Conservation (phyloP, 2,797 vertebrate genomes). For the Melanotaenia pygmaea region DNA sequence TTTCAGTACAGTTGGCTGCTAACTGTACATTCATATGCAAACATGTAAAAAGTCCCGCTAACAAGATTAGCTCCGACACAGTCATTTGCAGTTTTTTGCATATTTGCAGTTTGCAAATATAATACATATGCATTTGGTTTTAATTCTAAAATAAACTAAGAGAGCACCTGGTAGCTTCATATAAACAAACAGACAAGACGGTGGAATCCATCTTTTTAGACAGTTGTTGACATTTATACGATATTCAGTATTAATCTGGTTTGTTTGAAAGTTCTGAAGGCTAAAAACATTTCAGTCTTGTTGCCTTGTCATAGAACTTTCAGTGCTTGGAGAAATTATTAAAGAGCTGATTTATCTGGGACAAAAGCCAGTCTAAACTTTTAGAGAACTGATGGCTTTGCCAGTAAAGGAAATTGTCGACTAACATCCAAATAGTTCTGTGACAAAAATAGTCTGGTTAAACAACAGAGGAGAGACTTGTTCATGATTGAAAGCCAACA, state of each 20-base stretch:
- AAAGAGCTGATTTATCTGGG: conserved; percentile 13
- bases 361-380: conserved; percentile 29
- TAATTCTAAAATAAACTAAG: background rate
- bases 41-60: no score
- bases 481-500: background rate
- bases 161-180: background rate
- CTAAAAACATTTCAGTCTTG: background rate
- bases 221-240: background rate
- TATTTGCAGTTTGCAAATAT: background rate
- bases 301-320: background rate
- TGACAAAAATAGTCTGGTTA: conserved; percentile 6
- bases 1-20: no score
- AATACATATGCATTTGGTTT: background rate
- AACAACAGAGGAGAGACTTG: background rate
- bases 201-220: background rate
- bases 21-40: no score
- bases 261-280: background rate
- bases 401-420: conserved; percentile 14
- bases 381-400: background rate
- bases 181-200: background rate
- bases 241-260: background rate
- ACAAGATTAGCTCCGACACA: no score
- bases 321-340: conserved; percentile 5
- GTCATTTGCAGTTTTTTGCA: no score
- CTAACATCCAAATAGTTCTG: conserved; percentile 2